Base-by-base conservation (phyloP, 2,888 invertebrate genomes). In the Tinea semifulvella region DNA sequence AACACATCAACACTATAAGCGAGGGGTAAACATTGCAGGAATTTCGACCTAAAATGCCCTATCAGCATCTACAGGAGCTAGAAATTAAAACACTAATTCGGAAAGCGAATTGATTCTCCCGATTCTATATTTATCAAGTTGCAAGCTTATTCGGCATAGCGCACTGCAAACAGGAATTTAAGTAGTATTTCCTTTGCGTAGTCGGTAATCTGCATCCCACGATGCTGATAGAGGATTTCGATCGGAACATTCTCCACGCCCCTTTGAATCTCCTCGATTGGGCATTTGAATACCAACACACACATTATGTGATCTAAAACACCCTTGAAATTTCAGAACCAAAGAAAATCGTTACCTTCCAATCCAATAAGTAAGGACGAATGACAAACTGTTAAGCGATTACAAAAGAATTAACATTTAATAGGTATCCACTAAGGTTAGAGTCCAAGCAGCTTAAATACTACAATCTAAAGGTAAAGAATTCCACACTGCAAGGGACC, bases 271-370 rank as follows among this genome's bases (percentile, higher is more conserved):
- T 22, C 43, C 43, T 72, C 77, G 75, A 77, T 80, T 80, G 80
- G 77, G 80, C 87, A 87, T 87, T 87, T 87, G 86, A 87, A 87
- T 87, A 87, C 87, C 86, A 87, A 87, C 87, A 87, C 86, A 85
- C 79, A 79, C 76, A 18, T 43, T 28, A 26, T 69, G 66, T 73
- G 60, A 42, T 14, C 42, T 68, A 68, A 70, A 63, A 43, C 67
- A 73, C 71, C 72, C 76, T 74, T 75, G 35, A 71, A 68, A 75
- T 73, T 70, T 66, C 76, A 77, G 65, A 73, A 76, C 74, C 76
- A 79, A 75, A 68, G 68, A 69, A 77, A 79, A 74, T 67, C 67
- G 73, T 80, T 79, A 79, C 80, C 79, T 80, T 76, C 67, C 74
- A 80, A 77, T 80, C 80, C 80, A 80, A 70, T 74, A 73, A 63